Evolutionary conservation across 2,113 vertebrate species (phyloP).

Genomic region (Gnathonemus longibarbis): DNA sequence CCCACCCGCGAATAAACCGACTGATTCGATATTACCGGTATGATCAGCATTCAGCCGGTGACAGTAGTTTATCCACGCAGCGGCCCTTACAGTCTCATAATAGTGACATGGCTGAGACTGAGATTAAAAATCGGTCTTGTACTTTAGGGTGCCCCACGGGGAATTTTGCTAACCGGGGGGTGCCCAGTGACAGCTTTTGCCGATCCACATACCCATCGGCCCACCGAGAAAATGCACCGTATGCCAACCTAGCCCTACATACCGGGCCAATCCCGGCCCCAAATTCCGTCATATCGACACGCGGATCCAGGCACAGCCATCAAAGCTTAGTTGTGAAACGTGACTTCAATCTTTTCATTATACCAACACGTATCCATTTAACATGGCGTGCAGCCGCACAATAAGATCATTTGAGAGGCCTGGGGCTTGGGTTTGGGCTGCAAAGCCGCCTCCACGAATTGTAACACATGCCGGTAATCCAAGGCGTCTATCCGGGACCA

Average conservation of each 20-base stretch:
- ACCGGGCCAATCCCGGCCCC: neutral
- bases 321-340: neutral
- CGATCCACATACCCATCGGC: neutral
- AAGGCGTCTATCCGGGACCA: neutral
- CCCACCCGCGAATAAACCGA: neutral
- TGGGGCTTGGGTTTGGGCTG: neutral
- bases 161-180: neutral
- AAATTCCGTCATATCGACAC: neutral
- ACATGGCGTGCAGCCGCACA: neutral
- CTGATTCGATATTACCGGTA: neutral
- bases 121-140: neutral
- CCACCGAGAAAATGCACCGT: neutral
- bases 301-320: neutral
- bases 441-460: neutral
- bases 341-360: neutral
- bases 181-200: neutral
- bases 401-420: neutral
- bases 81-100: neutral
- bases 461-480: neutral
- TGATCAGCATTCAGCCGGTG: neutral
- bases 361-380: neutral
- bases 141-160: neutral
- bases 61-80: neutral
- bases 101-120: neutral
- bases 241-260: neutral